Evolutionary conservation across 2,113 vertebrate species (phyloP).

Genomic region (Cavia aperea): DNA sequence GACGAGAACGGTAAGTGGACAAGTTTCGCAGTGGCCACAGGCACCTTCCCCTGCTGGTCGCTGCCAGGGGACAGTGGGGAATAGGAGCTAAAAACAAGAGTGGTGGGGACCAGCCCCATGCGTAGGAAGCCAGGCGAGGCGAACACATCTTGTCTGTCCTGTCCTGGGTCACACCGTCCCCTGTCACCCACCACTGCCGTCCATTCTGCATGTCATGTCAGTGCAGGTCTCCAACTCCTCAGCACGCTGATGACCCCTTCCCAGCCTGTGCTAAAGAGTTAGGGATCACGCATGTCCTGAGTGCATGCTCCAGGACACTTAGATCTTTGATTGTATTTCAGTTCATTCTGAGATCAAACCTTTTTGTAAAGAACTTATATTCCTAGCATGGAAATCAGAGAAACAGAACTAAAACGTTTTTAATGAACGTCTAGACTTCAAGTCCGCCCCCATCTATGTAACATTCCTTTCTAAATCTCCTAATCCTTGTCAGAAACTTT

Average conservation of each 20-base stretch:
- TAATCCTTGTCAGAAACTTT: constrained; percentile 43
- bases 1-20: constrained; percentile 90
- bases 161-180: constrained; percentile 41
- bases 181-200: constrained; percentile 57
- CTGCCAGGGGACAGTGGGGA: constrained; percentile 35
- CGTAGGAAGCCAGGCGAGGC: constrained; percentile 56
- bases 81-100: constrained; percentile 45
- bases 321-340: constrained; percentile 60
- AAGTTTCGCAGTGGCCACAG: neutral
- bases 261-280: constrained; percentile 64
- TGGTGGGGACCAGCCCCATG: constrained; percentile 23
- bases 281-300: constrained; percentile 65
- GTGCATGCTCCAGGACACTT: constrained; percentile 66
- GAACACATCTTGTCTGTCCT: constrained; percentile 41
- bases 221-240: constrained; percentile 71
- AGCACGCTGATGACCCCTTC: constrained; percentile 53
- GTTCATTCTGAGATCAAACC: constrained; percentile 77
- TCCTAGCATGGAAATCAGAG: constrained; percentile 24
- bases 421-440: constrained; percentile 16
- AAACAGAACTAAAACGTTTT: constrained; percentile 32
- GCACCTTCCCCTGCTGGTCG: neutral
- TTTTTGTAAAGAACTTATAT: constrained; percentile 34
- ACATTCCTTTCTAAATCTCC: constrained; percentile 25
- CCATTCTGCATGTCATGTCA: constrained; percentile 73
- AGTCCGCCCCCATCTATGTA: constrained; percentile 22